A percentile compares a stretch with the other conserved stretches of the same genome.
Evolutionary conservation across 2,888 invertebrate species (phyloP).

Genomic region (Erebia palarica): DNA sequence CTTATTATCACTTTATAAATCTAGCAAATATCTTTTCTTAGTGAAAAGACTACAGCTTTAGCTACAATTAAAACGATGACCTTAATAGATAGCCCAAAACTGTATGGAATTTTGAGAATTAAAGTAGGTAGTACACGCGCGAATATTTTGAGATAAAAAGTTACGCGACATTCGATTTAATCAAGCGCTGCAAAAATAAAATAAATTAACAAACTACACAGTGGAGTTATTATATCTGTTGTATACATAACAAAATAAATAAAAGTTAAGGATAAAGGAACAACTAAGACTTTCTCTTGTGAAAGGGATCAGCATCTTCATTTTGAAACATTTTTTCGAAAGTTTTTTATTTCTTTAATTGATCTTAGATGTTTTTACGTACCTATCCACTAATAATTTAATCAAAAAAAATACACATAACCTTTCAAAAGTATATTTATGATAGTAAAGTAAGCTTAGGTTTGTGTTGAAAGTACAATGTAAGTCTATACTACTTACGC

Average conservation of each 20-base stretch:
- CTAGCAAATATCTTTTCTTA: no score
- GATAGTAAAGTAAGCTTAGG: no score
- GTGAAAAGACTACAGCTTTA: no score
- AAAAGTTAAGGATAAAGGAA: not conserved
- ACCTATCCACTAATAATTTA: no score
- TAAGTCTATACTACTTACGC: no score
- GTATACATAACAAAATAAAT: not conserved
- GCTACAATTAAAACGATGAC: constrained; percentile 38
- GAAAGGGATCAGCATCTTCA: constrained; percentile 13
- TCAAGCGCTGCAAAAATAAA: constrained; percentile 13
- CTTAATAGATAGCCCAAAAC: constrained; percentile 42
- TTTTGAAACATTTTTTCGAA: not conserved
- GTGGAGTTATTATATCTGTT: not conserved
- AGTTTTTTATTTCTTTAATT: constrained; percentile 8
- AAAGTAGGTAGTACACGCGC: constrained; percentile 21
- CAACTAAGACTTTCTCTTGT: constrained; percentile 10
- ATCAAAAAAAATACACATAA: no score
- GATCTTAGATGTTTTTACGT: not conserved
- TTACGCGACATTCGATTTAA: constrained; percentile 12
- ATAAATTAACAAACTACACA: constrained; percentile 3
- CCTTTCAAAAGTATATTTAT: no score
- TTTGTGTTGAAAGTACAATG: no score
- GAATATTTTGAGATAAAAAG: constrained; percentile 2
- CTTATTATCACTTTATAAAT: no score
- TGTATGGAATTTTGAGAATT: constrained; percentile 14